phyloP scores from a whole-genome alignment of 2,113 vertebrate genomes.

The Peucedramus taeniatus region DNA sequence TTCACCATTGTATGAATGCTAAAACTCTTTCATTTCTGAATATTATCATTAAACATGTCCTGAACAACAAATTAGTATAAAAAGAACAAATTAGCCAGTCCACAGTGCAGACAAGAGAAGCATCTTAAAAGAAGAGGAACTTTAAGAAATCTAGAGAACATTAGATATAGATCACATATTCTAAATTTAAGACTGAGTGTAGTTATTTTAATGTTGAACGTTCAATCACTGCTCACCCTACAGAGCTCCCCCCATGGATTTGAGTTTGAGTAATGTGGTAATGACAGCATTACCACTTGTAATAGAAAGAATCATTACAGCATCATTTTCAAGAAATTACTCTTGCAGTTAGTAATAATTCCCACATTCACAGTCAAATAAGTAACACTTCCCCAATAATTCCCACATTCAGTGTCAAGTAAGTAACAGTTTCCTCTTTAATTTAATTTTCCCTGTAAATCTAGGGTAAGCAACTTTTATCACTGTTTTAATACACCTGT shows the following conservation, averaged over 20 bases:
- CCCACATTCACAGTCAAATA: conserved; percentile 40
- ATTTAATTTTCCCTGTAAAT: conserved; percentile 21
- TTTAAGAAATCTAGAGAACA: neutral
- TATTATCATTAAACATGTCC: neutral
- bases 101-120: neutral
- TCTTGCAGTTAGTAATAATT: conserved; percentile 63
- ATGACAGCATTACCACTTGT: conserved; percentile 53
- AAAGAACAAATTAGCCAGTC: neutral
- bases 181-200: conserved; percentile 35
- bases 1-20: neutral
- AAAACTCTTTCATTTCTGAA: neutral
- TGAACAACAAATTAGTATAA: neutral
- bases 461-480: neutral
- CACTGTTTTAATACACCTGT: neutral
- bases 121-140: neutral
- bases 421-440: conserved; percentile 33
- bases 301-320: conserved; percentile 53
- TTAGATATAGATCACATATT: neutral
- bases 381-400: conserved; percentile 45
- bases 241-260: conserved; percentile 22
- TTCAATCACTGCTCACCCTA: conserved; percentile 53
- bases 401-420: conserved; percentile 33
- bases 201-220: conserved; percentile 54
- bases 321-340: conserved; percentile 63
- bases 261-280: conserved; percentile 50